A percentile compares a stretch with the other conserved stretches of the same genome.
Conservation (phyloP, 2,888 invertebrate genomes). For the Zonitis immaculata region DNA sequence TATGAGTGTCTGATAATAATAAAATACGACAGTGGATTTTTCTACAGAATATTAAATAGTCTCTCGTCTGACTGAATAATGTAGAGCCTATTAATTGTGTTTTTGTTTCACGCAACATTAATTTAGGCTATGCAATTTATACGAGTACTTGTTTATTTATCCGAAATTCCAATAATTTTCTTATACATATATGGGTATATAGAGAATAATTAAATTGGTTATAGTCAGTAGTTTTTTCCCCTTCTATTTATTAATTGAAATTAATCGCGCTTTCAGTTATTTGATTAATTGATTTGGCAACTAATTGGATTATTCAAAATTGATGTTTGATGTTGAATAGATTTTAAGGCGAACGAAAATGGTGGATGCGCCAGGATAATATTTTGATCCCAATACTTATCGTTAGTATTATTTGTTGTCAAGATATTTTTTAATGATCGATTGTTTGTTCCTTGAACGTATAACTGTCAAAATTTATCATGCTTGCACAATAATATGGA, state of each 20-base stretch:
- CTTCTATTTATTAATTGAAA: neutral
- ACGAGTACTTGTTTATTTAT: neutral
- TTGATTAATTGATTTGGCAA: neutral
- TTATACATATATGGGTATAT: too few relatives aligned
- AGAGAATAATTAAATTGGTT: too few relatives aligned
- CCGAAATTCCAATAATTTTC: neutral
- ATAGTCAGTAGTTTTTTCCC: too few relatives aligned
- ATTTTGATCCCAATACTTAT: neutral
- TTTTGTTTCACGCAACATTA: neutral
- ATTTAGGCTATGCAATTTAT: neutral
- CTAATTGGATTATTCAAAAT: neutral
- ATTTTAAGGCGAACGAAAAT: neutral
- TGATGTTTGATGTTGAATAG: neutral
- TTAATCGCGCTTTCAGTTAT: neutral
- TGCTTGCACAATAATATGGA: neutral
- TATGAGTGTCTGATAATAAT: neutral
- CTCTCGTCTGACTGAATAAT: neutral
- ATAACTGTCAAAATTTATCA: neutral
- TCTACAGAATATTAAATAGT: neutral
- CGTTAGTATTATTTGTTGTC: neutral
- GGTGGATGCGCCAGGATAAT: slow-evolving; percentile 10
- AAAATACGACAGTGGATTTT: neutral
- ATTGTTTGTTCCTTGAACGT: neutral
- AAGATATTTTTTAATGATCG: neutral
- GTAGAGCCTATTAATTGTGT: neutral